Conservation (phyloP, 2,888 invertebrate genomes). For the Deilephila elpenor region DNA sequence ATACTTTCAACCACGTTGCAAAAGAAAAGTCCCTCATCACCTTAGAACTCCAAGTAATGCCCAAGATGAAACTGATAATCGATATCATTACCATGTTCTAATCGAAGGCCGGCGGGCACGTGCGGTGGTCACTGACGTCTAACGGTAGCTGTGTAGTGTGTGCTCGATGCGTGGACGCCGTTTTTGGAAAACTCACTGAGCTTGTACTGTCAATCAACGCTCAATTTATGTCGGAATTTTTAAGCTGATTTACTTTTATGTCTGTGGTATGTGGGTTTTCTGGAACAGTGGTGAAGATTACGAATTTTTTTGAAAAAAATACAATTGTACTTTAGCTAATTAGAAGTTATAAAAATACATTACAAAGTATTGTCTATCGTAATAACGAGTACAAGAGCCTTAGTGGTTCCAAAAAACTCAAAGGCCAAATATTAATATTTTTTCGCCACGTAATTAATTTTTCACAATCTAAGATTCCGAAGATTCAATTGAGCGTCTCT, state of each 20-base stretch:
- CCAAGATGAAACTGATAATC: conserved; percentile 40
- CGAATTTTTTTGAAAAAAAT: too few species aligned
- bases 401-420: too few species aligned
- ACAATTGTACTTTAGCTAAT: too few species aligned
- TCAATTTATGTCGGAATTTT: conserved; percentile 5
- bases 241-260: background rate
- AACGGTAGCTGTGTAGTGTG: conserved; percentile 71
- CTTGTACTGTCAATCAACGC: conserved; percentile 32
- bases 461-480: too few species aligned
- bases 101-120: conserved; percentile 49
- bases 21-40: too few species aligned
- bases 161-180: conserved; percentile 42
- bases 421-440: too few species aligned
- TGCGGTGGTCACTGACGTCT: conserved; percentile 71
- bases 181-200: conserved; percentile 44
- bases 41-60: background rate
- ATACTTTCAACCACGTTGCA: too few species aligned
- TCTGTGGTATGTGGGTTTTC: background rate
- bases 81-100: conserved; percentile 44
- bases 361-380: too few species aligned
- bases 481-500: too few species aligned
- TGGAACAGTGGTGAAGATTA: background rate
- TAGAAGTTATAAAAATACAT: too few species aligned
- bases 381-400: too few species aligned
- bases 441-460: too few species aligned